Percentiles rank a stretch among this genome's conserved stretches.
These are phyloP conservation scores for Gracilinanus agilis DNA, from an alignment of 2,113 vertebrate species.

Conservation along the genomic window DNA sequence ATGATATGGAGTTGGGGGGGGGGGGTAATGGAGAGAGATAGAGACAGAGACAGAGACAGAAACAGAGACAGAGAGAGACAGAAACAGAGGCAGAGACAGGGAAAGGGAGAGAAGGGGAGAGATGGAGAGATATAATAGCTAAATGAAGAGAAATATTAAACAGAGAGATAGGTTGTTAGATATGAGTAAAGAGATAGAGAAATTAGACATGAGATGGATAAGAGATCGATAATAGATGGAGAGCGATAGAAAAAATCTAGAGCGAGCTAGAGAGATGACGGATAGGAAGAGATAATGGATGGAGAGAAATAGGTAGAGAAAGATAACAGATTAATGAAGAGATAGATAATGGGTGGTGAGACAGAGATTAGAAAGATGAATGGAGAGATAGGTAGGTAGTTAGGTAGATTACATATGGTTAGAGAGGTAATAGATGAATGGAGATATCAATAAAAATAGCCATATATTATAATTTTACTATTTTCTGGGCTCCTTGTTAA, in stretches of 20 bases:
- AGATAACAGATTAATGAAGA: not conserved
- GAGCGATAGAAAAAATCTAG: not conserved
- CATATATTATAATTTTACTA: not conserved
- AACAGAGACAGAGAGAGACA: too few relatives aligned
- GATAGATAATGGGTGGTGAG: not conserved
- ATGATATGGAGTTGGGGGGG: too few relatives aligned
- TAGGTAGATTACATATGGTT: not conserved
- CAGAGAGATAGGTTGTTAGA: too few relatives aligned
- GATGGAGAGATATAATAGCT: too few relatives aligned
- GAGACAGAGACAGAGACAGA: too few relatives aligned
- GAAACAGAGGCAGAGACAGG: too few relatives aligned
- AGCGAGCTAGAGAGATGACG: not conserved
- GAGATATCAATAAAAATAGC: not conserved
- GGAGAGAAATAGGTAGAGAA: not conserved
- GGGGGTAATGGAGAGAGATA: too few relatives aligned
- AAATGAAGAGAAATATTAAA: too few relatives aligned
- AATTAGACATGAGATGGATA: not conserved
- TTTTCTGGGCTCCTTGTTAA: not conserved
- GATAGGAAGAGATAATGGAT: not conserved
- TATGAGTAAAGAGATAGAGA: not conserved
- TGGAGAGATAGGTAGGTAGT: not conserved
- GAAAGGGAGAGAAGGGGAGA: too few relatives aligned
- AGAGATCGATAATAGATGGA: not conserved
- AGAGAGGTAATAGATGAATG: not conserved
- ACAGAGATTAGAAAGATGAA: not conserved